These are phyloP conservation scores for Miniopterus natalensis DNA, from an alignment of 2,113 vertebrate species.

Conservation along the genomic window DNA sequence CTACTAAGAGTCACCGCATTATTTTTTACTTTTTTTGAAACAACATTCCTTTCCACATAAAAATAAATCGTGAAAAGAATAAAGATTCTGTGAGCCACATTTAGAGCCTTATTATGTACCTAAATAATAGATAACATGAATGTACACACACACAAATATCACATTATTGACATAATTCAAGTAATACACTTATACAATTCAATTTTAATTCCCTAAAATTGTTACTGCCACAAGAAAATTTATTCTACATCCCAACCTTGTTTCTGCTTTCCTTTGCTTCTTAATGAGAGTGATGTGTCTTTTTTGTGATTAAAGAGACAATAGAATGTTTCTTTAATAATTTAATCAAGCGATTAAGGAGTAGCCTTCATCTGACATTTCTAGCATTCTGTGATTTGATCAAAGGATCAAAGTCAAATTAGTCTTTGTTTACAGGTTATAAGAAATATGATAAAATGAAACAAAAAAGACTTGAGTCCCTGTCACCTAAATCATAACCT, in stretches of 20 bases:
- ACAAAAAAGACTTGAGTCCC: background rate
- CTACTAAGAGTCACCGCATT: background rate
- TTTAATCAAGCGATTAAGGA: slow-evolving; percentile 50
- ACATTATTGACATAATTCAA: background rate
- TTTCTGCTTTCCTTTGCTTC: slow-evolving; percentile 44
- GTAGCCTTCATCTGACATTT: background rate
- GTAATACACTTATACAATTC: background rate
- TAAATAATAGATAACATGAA: background rate
- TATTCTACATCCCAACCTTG: background rate
- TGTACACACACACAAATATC: background rate
- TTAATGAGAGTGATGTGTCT: slow-evolving; percentile 40
- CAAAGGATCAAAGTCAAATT: slow-evolving; percentile 58
- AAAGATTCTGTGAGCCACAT: background rate
- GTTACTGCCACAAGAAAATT: slow-evolving; percentile 41
- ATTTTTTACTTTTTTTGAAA: background rate
- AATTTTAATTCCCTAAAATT: slow-evolving; percentile 4
- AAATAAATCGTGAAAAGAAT: background rate
- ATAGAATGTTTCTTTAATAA: slow-evolving; percentile 27
- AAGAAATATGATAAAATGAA: slow-evolving; percentile 18
- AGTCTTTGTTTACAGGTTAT: slow-evolving; percentile 26
- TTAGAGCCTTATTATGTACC: background rate
- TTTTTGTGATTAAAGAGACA: slow-evolving; percentile 49
- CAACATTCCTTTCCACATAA: background rate
- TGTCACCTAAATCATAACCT: background rate
- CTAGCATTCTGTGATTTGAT: slow-evolving; percentile 17